Conservation (phyloP, 2,888 invertebrate species). For the Polyommatus icarus region DNA sequence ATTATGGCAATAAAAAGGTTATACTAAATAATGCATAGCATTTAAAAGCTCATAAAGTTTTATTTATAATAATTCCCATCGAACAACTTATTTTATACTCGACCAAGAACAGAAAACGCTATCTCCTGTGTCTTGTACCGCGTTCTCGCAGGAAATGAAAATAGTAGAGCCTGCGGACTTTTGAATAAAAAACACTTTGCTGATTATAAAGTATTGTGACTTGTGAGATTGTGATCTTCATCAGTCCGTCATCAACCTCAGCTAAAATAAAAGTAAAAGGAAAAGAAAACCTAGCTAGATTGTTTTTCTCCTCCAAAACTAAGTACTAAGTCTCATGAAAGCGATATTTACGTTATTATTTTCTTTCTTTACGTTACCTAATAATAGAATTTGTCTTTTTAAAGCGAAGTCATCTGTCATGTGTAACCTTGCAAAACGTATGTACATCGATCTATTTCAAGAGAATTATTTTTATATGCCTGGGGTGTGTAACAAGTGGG, state of each 20-base stretch:
- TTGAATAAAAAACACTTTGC: constrained; percentile 4
- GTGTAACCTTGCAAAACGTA: not conserved
- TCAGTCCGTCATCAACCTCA: not conserved
- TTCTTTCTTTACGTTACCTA: no score
- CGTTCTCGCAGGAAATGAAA: not conserved
- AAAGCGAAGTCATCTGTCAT: no score
- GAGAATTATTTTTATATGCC: not conserved
- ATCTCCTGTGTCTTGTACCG: not conserved
- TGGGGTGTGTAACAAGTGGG: not conserved
- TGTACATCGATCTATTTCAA: not conserved
- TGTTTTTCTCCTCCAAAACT: no score
- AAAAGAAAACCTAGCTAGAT: no score
- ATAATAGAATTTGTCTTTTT: no score
- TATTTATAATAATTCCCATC: not conserved
- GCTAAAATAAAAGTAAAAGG: not conserved
- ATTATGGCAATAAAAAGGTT: no score
- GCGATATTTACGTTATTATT: no score
- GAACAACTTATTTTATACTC: not conserved
- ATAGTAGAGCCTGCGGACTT: not conserved
- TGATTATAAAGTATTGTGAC: not conserved
- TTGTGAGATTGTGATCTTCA: not conserved
- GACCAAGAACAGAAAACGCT: not conserved
- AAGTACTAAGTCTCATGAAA: no score
- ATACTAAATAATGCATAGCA: no score
- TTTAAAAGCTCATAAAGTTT: not conserved